Evolutionary conservation across 2,888 invertebrate genomes (phyloP).

Genomic region (Drosophila anomalata): DNA sequence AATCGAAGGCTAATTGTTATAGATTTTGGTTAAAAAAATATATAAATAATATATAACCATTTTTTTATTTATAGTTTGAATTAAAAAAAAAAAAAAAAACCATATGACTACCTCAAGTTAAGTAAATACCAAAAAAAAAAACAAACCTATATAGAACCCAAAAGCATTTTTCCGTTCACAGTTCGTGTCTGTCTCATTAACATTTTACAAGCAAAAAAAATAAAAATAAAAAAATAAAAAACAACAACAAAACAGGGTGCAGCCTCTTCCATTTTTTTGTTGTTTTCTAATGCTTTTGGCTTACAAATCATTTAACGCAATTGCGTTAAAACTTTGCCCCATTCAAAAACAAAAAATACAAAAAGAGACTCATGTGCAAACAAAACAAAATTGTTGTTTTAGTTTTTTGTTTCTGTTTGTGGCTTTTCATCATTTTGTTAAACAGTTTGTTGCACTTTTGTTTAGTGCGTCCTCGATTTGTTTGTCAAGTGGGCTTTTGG

Average conservation of each 20-base stretch:
- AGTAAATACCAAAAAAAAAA: neutral
- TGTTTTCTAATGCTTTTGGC: constrained; percentile 26
- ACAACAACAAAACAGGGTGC: constrained; percentile 31
- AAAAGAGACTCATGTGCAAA: constrained; percentile 6
- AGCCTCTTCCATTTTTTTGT: constrained; percentile 27
- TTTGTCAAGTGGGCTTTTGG: constrained; percentile 1
- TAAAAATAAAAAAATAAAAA: neutral
- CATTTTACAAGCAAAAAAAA: constrained; percentile 65
- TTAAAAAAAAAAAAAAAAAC: neutral
- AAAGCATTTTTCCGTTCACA: constrained; percentile 45
- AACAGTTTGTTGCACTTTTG: constrained; percentile 36
- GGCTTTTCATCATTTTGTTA: constrained; percentile 6
- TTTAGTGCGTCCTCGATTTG: constrained; percentile 25
- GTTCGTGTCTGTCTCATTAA: constrained; percentile 72
- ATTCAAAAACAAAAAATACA: constrained; percentile 24
- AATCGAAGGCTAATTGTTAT: constrained; percentile 43
- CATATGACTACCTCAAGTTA: neutral
- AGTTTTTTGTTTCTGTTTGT: neutral
- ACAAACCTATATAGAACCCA: constrained; percentile 22
- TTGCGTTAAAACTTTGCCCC: constrained; percentile 73
- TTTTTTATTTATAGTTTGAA: too few relatives aligned
- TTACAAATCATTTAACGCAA: constrained; percentile 70
- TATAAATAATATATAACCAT: too few relatives aligned
- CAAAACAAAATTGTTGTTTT: neutral
- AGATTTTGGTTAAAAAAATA: neutral